Evolutionary conservation across 2,113 vertebrate species (phyloP), one percentile per base, ranked within the genome.

Genomic region (Gallinago media): DNA sequence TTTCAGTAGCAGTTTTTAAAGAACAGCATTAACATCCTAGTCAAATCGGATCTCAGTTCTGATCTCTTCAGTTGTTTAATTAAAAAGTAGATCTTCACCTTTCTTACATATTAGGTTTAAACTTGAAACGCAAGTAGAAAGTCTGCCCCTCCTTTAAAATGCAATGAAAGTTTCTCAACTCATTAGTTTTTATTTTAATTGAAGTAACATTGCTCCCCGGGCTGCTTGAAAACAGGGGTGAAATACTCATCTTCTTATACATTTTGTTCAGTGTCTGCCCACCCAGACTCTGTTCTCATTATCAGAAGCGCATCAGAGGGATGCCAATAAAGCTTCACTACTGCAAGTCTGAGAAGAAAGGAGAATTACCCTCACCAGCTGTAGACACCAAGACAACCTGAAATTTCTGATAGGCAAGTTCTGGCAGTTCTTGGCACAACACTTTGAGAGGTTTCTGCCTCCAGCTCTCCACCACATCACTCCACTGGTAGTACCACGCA

Each of bases 51-150:
- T 50, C 29, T 83, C 63, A 34, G 16, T 52, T 80, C 81, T 89
- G 66, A 95, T 95, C 84, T 95, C 86, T 89, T 92, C 88, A 56
- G 40, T 36, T 72, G 6, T 94, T 95, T 73, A 92, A 94, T 83
- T 92, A 93, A 97, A 96, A 97, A 93, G 84, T 85, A 92, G 81
- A 91, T 94, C 11, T 73, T 95, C 52, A 93, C 76, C 76, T 91
- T 95, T 96, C 81, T 85, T 85, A 50, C 20, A 15, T 23, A 70
- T 23, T 54, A 67, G 26, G 15, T 92, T 90, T 55, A 82, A 78
- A 90, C 8, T 83, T 74, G 73, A 82, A 95, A 85, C 47, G 14
- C 67, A 88, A 88, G 20, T 18, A 89, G 52, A 65, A 95, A 55
- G 2, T 38, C 32, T 67, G 8, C 2, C 19, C 29, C 59, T 59